These are phyloP conservation scores for Aplysia californica DNA, from an alignment of 1,140 invertebrate genomes.

Conservation along the genomic window DNA sequence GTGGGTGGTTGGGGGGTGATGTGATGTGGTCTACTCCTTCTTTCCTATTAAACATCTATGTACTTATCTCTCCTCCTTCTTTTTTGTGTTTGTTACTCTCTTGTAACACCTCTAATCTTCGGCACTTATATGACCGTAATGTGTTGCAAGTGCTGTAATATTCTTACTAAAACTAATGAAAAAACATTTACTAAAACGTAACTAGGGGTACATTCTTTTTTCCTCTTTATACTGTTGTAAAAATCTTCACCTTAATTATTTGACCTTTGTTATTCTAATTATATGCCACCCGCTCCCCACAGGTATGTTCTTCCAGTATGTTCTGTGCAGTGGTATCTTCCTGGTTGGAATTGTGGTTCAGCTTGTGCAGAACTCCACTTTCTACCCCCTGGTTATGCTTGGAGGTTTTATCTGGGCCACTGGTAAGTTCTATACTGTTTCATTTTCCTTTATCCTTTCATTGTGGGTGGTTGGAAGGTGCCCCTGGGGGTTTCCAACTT, in stretches of 20 bases:
- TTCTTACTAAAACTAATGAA: no score
- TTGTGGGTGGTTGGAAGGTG: no score
- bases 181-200: neutral
- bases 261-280: neutral
- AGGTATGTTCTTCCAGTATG: constrained; percentile 69
- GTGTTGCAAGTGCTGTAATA: no score
- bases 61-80: no score
- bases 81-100: no score
- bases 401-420: constrained; percentile 65
- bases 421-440: constrained; percentile 55
- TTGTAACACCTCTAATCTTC: no score
- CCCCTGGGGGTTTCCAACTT: no score
- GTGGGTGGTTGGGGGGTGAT: no score
- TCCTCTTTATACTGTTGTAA: neutral
- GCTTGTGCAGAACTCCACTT: constrained; percentile 49
- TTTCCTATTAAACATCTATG: no score
- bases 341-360: constrained; percentile 58
- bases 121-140: no score
- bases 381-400: constrained; percentile 63
- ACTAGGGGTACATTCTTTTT: neutral
- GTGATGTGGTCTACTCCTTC: no score
- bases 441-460: no score
- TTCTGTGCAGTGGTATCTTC: constrained; percentile 61
- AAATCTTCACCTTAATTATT: neutral
- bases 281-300: constrained; percentile 17